These are phyloP conservation scores for Bugulina stolonifera DNA, from an alignment of 2,888 invertebrate species.

Conservation along the genomic window DNA sequence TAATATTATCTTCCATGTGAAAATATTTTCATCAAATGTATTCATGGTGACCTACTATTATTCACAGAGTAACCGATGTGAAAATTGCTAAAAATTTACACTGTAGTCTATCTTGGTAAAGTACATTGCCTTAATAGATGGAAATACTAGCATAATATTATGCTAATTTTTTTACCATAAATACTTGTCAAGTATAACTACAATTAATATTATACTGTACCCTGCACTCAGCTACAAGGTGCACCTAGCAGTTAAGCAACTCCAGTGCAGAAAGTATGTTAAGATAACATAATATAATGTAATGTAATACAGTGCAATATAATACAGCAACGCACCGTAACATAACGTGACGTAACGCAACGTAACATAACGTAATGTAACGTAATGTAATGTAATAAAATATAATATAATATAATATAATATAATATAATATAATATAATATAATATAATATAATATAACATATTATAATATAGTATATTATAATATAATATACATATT, in stretches of 20 bases:
- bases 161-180: no score
- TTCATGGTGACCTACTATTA: no score
- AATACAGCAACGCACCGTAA: not conserved
- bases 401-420: not conserved
- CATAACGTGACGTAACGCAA: not conserved
- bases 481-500: not conserved
- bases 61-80: no score
- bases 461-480: not conserved
- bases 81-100: no score
- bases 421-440: not conserved
- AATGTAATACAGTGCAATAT: not conserved
- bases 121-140: no score
- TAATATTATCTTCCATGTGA: no score
- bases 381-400: not conserved
- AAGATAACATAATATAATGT: not conserved
- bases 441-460: not conserved
- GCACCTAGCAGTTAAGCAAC: no score
- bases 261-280: no score
- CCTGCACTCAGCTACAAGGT: not conserved
- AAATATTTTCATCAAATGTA: no score
- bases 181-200: not conserved
- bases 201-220: not conserved
- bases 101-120: no score
- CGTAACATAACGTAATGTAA: not conserved
- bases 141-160: not conserved